These are phyloP conservation scores for Lacanobia oleracea DNA, from an alignment of 2,888 invertebrate species.

Conservation along the genomic window DNA sequence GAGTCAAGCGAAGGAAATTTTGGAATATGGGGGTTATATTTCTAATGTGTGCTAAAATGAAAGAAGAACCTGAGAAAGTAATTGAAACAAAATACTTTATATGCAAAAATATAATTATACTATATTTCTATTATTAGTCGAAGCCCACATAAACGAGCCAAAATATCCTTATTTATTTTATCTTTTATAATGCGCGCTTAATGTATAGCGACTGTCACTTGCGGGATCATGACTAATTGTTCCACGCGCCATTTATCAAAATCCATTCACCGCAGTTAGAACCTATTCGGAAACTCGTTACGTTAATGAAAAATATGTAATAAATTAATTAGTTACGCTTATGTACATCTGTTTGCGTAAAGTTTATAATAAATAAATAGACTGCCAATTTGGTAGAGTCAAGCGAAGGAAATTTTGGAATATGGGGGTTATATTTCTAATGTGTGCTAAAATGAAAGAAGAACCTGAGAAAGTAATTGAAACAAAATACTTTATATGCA, in stretches of 20 bases:
- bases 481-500: background rate
- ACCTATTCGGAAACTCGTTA: constrained; percentile 44
- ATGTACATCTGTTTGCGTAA: too few relatives aligned
- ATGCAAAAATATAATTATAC: too few relatives aligned
- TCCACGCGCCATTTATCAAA: constrained; percentile 58
- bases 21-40: too few relatives aligned
- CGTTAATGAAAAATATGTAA: too few relatives aligned
- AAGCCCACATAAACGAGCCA: constrained; percentile 13
- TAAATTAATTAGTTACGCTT: too few relatives aligned
- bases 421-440: background rate
- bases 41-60: background rate
- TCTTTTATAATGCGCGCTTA: constrained; percentile 38
- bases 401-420: too few relatives aligned
- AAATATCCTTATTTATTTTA: constrained; percentile 34
- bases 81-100: background rate
- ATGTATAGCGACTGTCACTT: constrained; percentile 55
- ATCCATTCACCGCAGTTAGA: constrained; percentile 58
- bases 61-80: too few relatives aligned
- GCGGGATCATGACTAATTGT: constrained; percentile 64
- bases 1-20: too few relatives aligned
- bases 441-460: background rate
- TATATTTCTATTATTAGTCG: constrained; percentile 1
- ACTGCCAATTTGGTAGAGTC: too few relatives aligned
- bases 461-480: background rate
- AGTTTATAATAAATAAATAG: too few relatives aligned